Evolutionary conservation across 2,888 invertebrate genomes (phyloP).

Genomic region (Sthenelais limicola): DNA sequence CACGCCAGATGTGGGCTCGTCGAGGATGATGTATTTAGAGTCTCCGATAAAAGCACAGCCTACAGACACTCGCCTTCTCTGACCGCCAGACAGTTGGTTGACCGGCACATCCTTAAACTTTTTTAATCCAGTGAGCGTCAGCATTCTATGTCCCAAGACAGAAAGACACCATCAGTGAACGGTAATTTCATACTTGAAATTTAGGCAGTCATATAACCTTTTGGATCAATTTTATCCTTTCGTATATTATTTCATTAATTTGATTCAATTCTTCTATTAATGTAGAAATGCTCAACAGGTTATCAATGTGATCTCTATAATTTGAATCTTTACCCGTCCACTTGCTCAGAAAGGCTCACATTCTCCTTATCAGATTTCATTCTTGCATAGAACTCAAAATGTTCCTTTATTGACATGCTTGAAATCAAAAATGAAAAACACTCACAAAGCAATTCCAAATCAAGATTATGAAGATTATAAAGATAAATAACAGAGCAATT

Average conservation of each 20-base stretch:
- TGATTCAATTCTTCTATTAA: too few relatives aligned
- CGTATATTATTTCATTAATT: too few relatives aligned
- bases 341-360: constrained; percentile 53
- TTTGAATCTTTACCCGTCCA: constrained; percentile 62
- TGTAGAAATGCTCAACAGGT: too few relatives aligned
- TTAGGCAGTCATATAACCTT: neutral
- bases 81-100: constrained; percentile 71
- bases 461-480: neutral
- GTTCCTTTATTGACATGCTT: constrained; percentile 72
- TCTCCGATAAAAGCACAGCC: constrained; percentile 73
- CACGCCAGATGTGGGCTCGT: constrained; percentile 72
- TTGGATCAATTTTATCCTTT: too few relatives aligned
- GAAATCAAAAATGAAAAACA: constrained; percentile 31
- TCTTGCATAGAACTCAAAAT: constrained; percentile 70
- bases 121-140: constrained; percentile 69
- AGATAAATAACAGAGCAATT: neutral
- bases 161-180: neutral
- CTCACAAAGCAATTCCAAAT: too few relatives aligned
- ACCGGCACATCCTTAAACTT: constrained; percentile 51
- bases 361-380: constrained; percentile 61
- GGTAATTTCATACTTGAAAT: neutral
- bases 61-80: constrained; percentile 72
- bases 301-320: too few relatives aligned
- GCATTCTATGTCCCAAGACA: constrained; percentile 53
- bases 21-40: constrained; percentile 71